A percentile compares a stretch with the other conserved stretches of the same genome.
These are phyloP conservation scores for Tautogolabrus adspersus DNA, from an alignment of 2,113 vertebrate genomes.

Conservation along the genomic window DNA sequence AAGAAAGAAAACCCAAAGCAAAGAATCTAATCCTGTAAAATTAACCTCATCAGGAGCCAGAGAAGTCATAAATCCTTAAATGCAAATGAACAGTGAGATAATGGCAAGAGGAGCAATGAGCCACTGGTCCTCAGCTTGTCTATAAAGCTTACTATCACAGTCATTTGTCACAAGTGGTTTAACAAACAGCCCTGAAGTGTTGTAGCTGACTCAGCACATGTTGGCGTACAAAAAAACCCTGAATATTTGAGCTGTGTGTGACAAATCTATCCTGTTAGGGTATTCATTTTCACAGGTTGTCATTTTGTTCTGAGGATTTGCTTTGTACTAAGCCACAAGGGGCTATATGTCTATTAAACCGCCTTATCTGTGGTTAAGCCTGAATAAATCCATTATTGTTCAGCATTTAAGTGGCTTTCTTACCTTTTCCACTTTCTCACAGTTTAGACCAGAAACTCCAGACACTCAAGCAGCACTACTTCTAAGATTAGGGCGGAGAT, in stretches of 20 bases:
- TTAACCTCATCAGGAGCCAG: not conserved
- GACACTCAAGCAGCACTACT: not conserved
- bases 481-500: not conserved
- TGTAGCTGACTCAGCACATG: not conserved
- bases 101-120: not conserved
- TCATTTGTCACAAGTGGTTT: not conserved
- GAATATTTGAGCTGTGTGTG: not conserved
- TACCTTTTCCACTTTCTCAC: constrained; percentile 11
- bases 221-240: not conserved
- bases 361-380: constrained; percentile 17
- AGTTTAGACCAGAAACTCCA: not conserved
- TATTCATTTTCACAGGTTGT: constrained; percentile 21
- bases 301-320: constrained; percentile 17
- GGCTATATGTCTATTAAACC: constrained; percentile 10
- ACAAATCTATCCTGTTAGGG: not conserved
- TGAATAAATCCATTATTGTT: constrained; percentile 27
- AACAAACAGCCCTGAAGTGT: not conserved
- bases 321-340: constrained; percentile 14
- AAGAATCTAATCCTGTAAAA: not conserved
- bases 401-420: constrained; percentile 12
- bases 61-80: not conserved
- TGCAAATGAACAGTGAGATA: not conserved
- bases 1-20: not conserved
- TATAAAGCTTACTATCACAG: not conserved
- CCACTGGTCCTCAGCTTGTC: not conserved